These are phyloP conservation scores for Trilocha varians DNA, from an alignment of 2,888 invertebrate species.

Conservation along the genomic window DNA sequence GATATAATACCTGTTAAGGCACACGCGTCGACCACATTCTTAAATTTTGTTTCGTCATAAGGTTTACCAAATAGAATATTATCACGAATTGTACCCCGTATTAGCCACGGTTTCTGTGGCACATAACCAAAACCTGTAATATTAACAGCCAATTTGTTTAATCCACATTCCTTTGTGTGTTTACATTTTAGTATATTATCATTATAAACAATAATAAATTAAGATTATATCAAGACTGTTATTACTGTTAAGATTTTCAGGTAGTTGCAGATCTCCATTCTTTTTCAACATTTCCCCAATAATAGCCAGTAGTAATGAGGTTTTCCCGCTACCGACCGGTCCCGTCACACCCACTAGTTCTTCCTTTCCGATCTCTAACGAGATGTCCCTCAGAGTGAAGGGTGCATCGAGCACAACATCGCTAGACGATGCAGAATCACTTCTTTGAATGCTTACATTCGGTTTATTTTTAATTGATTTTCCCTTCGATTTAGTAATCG, in stretches of 20 bases:
- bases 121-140: conserved; percentile 89
- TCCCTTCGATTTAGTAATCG: conserved; percentile 61
- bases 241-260: conserved; percentile 77
- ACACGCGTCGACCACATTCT: conserved; percentile 86
- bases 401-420: conserved; percentile 34
- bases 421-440: conserved; percentile 41
- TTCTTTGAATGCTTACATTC: conserved; percentile 33
- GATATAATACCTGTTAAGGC: conserved; percentile 78
- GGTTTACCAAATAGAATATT: conserved; percentile 94
- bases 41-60: conserved; percentile 86
- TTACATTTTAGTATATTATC: neutral
- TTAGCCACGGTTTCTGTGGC: conserved; percentile 93
- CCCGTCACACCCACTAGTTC: conserved; percentile 91
- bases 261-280: conserved; percentile 79
- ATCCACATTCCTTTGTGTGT: neutral
- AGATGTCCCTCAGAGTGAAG: conserved; percentile 45
- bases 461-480: conserved; percentile 57
- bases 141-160: too few relatives aligned
- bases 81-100: conserved; percentile 90
- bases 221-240: neutral
- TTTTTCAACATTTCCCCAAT: conserved; percentile 86
- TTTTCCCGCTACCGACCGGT: conserved; percentile 93
- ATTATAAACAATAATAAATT: neutral
- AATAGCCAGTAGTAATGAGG: conserved; percentile 86
- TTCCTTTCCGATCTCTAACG: conserved; percentile 70